Conservation (phyloP, 2,888 invertebrate species). For the Leptinotarsa rubiginosa region DNA sequence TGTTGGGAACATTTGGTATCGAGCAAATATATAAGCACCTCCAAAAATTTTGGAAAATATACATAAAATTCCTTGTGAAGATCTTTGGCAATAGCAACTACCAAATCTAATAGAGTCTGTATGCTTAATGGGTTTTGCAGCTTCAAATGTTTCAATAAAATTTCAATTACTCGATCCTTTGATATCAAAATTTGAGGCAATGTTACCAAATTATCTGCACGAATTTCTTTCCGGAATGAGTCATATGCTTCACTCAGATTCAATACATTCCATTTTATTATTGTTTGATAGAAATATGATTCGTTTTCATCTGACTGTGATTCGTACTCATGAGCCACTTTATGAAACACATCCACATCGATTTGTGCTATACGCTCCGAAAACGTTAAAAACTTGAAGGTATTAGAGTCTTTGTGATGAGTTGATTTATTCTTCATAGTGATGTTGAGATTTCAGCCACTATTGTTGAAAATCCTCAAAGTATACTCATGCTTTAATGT, state of each 20-base stretch:
- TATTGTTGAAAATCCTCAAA: background rate
- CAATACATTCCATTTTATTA: constrained; percentile 90
- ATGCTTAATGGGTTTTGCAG: constrained; percentile 79
- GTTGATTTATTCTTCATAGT: constrained; percentile 78
- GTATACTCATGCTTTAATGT: background rate
- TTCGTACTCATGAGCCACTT: constrained; percentile 82
- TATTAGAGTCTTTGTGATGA: constrained; percentile 81
- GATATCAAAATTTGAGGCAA: constrained; percentile 86
- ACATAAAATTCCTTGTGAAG: constrained; percentile 89
- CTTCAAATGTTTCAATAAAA: constrained; percentile 79
- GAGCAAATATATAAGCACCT: constrained; percentile 77
- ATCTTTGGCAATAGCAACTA: constrained; percentile 88
- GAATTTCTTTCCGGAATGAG: constrained; percentile 80
- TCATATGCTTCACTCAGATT: constrained; percentile 88
- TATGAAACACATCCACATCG: constrained; percentile 88
- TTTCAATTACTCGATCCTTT: constrained; percentile 80
- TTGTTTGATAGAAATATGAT: constrained; percentile 84
- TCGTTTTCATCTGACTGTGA: constrained; percentile 75
- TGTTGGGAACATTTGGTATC: constrained; percentile 84
- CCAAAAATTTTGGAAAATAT: constrained; percentile 83
- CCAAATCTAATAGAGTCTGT: constrained; percentile 85
- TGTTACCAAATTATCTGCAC: constrained; percentile 75
- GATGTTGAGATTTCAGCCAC: constrained; percentile 3
- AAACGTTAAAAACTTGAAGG: constrained; percentile 90
- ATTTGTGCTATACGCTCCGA: constrained; percentile 87